phyloP scores from a whole-genome alignment of 2,888 invertebrate species.

The Sclerodermus sp. region DNA sequence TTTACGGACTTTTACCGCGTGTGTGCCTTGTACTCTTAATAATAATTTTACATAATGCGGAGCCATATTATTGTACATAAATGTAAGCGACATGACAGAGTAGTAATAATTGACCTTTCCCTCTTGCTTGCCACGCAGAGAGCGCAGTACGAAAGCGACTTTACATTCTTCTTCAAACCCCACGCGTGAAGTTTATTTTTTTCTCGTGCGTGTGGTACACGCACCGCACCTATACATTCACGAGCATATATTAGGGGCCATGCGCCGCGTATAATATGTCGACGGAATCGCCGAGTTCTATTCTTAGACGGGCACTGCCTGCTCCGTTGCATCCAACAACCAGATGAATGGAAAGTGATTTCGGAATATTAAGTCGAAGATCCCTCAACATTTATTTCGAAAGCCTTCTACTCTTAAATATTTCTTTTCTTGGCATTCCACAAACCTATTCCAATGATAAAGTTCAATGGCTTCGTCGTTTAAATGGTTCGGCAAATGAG shows the following conservation, averaged over 20 bases:
- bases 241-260: conserved; percentile 13
- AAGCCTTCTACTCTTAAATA: too few relatives aligned
- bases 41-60: too few relatives aligned
- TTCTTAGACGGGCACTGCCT: conserved; percentile 20
- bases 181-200: conserved; percentile 15
- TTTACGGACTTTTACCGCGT: too few relatives aligned
- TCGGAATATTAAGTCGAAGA: conserved; percentile 7
- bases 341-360: conserved; percentile 24
- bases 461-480: too few relatives aligned
- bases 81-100: background rate
- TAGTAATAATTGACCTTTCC: background rate
- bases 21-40: too few relatives aligned
- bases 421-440: too few relatives aligned
- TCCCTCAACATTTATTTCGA: background rate
- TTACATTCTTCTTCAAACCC: conserved; percentile 13
- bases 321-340: conserved; percentile 17
- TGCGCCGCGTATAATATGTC: conserved; percentile 12
- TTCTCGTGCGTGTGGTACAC: conserved; percentile 1
- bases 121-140: background rate
- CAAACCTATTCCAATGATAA: too few relatives aligned
- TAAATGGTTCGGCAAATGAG: too few relatives aligned
- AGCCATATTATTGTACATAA: too few relatives aligned
- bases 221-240: too few relatives aligned
- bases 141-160: conserved; percentile 8
- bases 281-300: conserved; percentile 24